These are phyloP conservation scores for Plusia festucae DNA, from an alignment of 2,888 invertebrate genomes.

Conservation along the genomic window DNA sequence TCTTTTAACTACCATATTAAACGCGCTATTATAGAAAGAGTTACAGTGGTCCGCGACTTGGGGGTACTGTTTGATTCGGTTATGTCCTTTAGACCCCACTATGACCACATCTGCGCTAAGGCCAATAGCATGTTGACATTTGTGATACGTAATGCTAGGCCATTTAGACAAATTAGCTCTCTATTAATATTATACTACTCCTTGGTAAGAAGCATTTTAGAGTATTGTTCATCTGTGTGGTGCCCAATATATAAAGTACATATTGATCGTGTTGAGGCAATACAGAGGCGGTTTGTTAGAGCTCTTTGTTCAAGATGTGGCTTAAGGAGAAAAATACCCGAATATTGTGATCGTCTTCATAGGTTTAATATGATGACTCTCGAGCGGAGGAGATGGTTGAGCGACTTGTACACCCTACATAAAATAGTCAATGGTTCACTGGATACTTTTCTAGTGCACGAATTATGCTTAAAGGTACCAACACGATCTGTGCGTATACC, in stretches of 20 bases:
- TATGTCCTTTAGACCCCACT: conserved; percentile 1
- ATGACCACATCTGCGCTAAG: background rate
- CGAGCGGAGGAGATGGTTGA: no score
- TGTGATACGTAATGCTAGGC: background rate
- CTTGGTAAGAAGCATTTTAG: background rate
- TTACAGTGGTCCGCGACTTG: background rate
- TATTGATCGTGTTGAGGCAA: background rate
- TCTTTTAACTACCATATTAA: background rate
- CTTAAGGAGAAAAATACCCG: background rate
- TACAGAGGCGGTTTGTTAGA: no score
- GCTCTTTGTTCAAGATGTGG: no score
- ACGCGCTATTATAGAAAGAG: background rate
- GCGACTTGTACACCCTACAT: no score
- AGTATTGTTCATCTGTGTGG: background rate
- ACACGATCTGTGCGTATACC: no score
- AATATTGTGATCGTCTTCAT: no score
- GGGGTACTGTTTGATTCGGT: conserved; percentile 2
- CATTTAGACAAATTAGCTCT: background rate
- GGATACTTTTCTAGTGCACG: no score
- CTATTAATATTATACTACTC: background rate
- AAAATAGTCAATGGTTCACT: no score
- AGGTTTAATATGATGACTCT: no score
- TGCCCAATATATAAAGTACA: background rate
- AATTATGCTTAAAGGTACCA: no score
- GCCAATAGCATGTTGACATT: background rate